Evolutionary conservation across 1,140 invertebrate species (phyloP).

Genomic region (Cherax destructor): DNA sequence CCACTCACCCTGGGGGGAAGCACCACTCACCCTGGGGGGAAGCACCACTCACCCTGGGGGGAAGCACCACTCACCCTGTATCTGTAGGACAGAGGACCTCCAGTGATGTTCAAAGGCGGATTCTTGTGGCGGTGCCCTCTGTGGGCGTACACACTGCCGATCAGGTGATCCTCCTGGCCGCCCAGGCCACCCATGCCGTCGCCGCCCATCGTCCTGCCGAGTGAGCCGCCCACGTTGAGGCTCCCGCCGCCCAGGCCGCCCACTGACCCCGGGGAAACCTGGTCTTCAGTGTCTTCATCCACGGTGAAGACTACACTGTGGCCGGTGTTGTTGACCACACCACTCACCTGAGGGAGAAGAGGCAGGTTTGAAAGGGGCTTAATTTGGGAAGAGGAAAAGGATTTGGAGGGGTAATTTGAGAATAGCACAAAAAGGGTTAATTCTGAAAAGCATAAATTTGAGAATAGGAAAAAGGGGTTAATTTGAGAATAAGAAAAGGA

Average conservation of each 20-base stretch:
- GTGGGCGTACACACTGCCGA: background rate
- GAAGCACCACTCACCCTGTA: conserved; percentile 77
- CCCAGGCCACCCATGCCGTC: background rate
- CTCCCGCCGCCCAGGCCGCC: background rate
- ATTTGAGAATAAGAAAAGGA: no score
- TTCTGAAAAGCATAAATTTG: no score
- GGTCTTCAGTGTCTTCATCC: conserved; percentile 79
- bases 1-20: background rate
- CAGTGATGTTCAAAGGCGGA: conserved; percentile 81
- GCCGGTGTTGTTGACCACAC: conserved; percentile 91
- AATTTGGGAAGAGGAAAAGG: no score
- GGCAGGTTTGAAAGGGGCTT: background rate
- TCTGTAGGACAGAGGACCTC: conserved; percentile 94
- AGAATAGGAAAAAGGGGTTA: no score
- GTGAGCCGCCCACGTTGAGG: background rate
- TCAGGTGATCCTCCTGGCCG: background rate
- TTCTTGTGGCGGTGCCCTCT: background rate
- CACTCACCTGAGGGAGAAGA: conserved; percentile 82
- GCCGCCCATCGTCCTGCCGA: conserved; percentile 24
- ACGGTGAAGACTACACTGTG: conserved; percentile 78
- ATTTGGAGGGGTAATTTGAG: no score
- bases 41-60: background rate
- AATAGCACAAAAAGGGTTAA: no score
- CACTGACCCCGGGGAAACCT: background rate
- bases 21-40: background rate